Conservation (phyloP, 2,797 vertebrate species). For the Thripadectes ignobilis region DNA sequence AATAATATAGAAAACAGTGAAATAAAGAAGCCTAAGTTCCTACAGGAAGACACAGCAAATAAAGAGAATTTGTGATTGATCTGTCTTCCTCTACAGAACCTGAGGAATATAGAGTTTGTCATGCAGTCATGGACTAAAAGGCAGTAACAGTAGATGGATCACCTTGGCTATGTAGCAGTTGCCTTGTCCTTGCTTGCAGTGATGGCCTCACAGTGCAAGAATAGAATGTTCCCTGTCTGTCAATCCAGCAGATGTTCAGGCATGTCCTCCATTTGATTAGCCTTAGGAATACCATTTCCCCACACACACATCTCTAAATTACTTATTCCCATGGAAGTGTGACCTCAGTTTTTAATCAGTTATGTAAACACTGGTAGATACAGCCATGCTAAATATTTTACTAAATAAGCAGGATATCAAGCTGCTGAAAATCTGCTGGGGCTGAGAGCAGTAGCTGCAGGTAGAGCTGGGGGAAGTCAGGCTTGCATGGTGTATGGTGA, state of each 20-base stretch:
- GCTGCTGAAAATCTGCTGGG: neutral
- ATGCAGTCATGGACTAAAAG: neutral
- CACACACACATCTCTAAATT: neutral
- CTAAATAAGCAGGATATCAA: neutral
- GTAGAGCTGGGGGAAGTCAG: neutral
- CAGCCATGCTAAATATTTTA: neutral
- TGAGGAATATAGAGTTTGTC: neutral
- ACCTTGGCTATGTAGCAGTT: neutral
- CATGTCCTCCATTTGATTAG: neutral
- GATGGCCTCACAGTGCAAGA: constrained; percentile 33
- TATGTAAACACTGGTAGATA: neutral
- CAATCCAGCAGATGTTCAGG: neutral
- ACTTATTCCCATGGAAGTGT: neutral
- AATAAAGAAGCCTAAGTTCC: neutral
- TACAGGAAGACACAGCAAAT: neutral
- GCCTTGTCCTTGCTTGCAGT: constrained; percentile 42
- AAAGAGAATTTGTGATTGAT: neutral
- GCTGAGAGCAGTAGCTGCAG: neutral
- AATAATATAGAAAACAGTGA: neutral
- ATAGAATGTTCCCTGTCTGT: neutral
- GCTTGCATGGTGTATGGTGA: rapidly evolving
- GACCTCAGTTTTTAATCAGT: neutral
- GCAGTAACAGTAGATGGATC: neutral
- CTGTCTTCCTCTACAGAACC: neutral
- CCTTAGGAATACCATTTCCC: neutral